A percentile compares a stretch with the other conserved stretches of the same genome.
These are phyloP conservation scores for Bufo bufo DNA, from an alignment of 2,113 vertebrate species.

Conservation along the genomic window DNA sequence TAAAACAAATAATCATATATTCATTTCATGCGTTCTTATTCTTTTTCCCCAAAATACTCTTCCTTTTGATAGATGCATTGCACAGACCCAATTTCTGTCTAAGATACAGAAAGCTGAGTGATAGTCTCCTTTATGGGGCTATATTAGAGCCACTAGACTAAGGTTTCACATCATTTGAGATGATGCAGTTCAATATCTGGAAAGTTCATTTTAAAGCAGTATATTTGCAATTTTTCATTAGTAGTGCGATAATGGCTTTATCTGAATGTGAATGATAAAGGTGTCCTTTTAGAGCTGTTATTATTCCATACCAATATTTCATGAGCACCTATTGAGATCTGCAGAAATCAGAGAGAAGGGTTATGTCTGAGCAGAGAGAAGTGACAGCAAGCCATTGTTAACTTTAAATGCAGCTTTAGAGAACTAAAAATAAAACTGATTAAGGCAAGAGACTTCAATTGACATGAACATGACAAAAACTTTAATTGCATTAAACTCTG, in stretches of 20 bases:
- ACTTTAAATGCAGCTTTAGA: background rate
- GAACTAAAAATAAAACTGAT: constrained; percentile 31
- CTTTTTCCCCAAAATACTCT: background rate
- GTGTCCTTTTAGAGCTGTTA: constrained; percentile 46
- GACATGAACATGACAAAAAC: constrained; percentile 2
- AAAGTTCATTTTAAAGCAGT: constrained; percentile 40
- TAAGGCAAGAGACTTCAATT: background rate
- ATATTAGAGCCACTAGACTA: constrained; percentile 9
- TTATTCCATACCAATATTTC: constrained; percentile 37
- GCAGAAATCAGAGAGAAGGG: constrained; percentile 5
- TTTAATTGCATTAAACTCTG: constrained; percentile 21
- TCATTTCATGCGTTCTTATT: background rate
- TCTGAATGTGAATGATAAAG: constrained; percentile 42
- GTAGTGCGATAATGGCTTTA: constrained; percentile 16
- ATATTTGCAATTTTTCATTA: constrained; percentile 41
- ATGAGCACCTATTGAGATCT: constrained; percentile 27
- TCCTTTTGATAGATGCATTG: background rate
- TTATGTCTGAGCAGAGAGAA: background rate
- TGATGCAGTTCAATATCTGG: constrained; percentile 24
- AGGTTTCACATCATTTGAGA: constrained; percentile 38
- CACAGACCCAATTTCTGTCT: background rate
- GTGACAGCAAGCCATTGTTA: background rate
- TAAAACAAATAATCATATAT: background rate
- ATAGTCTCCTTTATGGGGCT: background rate
- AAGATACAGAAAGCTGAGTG: background rate